Evolutionary conservation across 2,888 invertebrate genomes (phyloP).

Genomic region (Platypus cylindrus): DNA sequence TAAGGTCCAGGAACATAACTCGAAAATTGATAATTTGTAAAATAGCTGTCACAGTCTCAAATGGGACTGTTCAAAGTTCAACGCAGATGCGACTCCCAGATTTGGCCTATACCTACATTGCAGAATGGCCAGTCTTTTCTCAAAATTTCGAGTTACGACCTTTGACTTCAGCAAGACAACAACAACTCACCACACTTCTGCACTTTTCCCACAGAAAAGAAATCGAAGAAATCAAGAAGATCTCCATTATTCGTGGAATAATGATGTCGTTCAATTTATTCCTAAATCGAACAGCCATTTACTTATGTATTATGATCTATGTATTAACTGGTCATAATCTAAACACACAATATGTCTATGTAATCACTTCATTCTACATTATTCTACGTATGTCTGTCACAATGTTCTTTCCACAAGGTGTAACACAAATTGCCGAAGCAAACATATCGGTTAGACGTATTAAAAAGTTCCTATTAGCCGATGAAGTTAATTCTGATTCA

Average conservation of each 20-base stretch:
- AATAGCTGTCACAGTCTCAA: no score
- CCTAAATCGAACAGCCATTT: conserved; percentile 72
- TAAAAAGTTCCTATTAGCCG: conserved; percentile 41
- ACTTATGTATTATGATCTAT: conserved; percentile 64
- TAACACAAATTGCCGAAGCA: conserved; percentile 57
- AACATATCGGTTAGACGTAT: conserved; percentile 29
- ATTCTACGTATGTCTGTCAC: conserved; percentile 52
- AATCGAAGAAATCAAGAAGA: conserved; percentile 47
- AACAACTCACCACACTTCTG: no score
- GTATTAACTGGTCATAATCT: conserved; percentile 48
- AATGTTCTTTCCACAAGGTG: conserved; percentile 48
- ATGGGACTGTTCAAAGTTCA: no score
- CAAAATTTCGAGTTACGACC: no score
- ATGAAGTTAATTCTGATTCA: conserved; percentile 26
- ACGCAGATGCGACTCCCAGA: no score
- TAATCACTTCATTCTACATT: conserved; percentile 63
- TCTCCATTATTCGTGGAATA: conserved; percentile 51
- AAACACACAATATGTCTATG: conserved; percentile 53
- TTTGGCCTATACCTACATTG: no score
- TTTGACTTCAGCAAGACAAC: no score
- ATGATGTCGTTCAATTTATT: conserved; percentile 55
- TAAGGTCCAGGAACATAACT: no score
- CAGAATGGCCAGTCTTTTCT: no score
- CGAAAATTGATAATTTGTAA: no score
- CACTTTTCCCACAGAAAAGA: no score